Evolutionary conservation across 2,797 vertebrate species (phyloP), one percentile per base, ranked within the genome.

Genomic region (Psittacula echo): DNA sequence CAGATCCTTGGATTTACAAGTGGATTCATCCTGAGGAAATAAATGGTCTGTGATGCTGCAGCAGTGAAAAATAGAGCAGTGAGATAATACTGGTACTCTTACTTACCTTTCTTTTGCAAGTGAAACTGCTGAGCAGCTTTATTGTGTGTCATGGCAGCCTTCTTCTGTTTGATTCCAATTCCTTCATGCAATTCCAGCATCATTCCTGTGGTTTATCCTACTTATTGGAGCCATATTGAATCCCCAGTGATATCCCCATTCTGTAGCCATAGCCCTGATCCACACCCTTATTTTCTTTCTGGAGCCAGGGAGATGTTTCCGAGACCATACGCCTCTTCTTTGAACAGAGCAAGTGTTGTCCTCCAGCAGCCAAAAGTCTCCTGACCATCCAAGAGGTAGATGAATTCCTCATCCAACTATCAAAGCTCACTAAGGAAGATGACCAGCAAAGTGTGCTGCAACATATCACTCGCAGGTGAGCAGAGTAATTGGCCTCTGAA

Each of bases 371-470:
- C 95, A 99, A 99, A 96, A 99, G 99, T 95, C 95, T 99, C 32
- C 97, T 99, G 87, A 99, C 99, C 77, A 98, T 99, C 94, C 99
- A 99, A 94, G 99, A 99, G 91, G 99, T 99, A 3, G 99, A 99
- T 24, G 98, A 98, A 1, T 99, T 98, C 18, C 98, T 99, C 24
- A 98, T 96, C 45, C 98, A 97, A 76, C 98, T 99, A 4, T 98
- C 99, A 53, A 99, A 97, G 95, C 98, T 99, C 85, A 99, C 99
- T 44, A 99, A 99, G 97, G 99, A 99, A 84, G 99, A 99, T 3
- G 99, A 99, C 50, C 99, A 99, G 97, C 99, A 99, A 93, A 98
- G 95, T 17, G 98, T 99, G 94, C 98, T 99, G 88, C 98, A 99
- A 79, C 96, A 97, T 13, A 98, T 99, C 6, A 96, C 99, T 64